phyloP scores from a whole-genome alignment of 2,797 vertebrate species.

The Poeciliopsis infans region DNA sequence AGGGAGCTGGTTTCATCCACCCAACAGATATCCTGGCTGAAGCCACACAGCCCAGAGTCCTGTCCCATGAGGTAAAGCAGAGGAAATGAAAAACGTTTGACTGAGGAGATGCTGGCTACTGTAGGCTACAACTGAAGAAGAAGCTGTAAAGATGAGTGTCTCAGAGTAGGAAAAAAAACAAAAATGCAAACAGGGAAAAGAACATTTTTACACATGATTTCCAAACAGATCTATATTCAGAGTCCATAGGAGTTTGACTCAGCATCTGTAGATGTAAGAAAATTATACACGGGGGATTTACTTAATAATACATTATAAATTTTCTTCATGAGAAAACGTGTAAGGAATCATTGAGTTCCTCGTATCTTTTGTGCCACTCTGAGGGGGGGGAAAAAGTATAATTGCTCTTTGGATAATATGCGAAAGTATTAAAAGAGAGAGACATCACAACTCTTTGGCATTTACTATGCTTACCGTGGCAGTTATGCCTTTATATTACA shows the following conservation, averaged over 20 bases:
- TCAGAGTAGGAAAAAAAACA: conserved; percentile 3
- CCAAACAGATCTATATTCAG: not conserved
- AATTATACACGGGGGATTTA: not conserved
- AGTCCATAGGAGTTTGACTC: conserved; percentile 24
- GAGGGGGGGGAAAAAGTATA: conserved; percentile 10
- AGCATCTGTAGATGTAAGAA: conserved; percentile 19
- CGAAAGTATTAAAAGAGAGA: not conserved
- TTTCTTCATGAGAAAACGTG: conserved; percentile 19
- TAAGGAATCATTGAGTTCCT: conserved; percentile 24
- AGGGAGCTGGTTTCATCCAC: conserved; percentile 43
- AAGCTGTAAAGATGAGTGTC: conserved; percentile 37
- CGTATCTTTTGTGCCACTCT: not conserved
- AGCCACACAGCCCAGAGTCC: conserved; percentile 39
- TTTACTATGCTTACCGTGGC: not conserved
- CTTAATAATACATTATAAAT: not conserved
- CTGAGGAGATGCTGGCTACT: conserved; percentile 60
- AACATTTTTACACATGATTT: not conserved
- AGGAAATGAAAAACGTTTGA: conserved; percentile 80
- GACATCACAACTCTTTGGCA: not conserved
- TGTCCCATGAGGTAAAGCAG: conserved; percentile 55
- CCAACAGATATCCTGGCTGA: conserved; percentile 48
- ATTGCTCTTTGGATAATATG: conserved; percentile 13
- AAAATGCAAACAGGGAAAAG: not conserved
- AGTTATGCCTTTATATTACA: not conserved
- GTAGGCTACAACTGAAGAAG: conserved; percentile 34